Evolutionary conservation across 2,888 invertebrate genomes (phyloP).

Genomic region (Ischnus inquisitorius): DNA sequence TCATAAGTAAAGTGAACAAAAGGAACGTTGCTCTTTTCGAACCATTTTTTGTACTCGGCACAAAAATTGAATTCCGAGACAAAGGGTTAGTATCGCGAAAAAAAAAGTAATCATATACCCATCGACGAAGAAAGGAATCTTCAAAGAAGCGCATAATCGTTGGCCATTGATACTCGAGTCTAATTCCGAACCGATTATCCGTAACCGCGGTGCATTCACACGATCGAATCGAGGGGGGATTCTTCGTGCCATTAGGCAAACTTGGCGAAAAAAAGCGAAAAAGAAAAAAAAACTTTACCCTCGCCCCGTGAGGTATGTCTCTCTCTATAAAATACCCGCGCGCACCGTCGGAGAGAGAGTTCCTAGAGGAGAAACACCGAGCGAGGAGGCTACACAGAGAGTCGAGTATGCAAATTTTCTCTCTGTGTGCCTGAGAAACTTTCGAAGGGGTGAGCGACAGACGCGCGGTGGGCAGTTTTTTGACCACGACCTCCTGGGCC

Average conservation of each 20-base stretch:
- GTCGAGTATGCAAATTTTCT: slow-evolving; percentile 73
- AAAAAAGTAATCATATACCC: not conserved
- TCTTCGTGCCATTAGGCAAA: slow-evolving; percentile 52
- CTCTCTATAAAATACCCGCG: slow-evolving; percentile 13
- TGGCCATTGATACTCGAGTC: slow-evolving; percentile 29
- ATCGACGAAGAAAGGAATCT: slow-evolving; percentile 4
- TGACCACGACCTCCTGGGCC: slow-evolving; percentile 77
- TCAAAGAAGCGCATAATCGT: slow-evolving; percentile 2
- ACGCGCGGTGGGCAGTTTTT: slow-evolving; percentile 75
- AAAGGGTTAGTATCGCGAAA: not conserved
- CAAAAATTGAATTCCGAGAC: not conserved
- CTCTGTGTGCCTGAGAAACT: slow-evolving; percentile 72
- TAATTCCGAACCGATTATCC: slow-evolving; percentile 57
- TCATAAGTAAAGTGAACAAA: no score
- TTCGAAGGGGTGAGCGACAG: slow-evolving; percentile 68
- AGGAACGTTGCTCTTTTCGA: not conserved
- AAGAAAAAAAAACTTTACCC: slow-evolving; percentile 59
- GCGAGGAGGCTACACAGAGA: slow-evolving; percentile 52
- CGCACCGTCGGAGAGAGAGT: slow-evolving; percentile 29
- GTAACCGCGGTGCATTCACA: slow-evolving; percentile 66
- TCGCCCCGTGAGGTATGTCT: slow-evolving; percentile 5
- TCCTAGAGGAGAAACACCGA: slow-evolving; percentile 42
- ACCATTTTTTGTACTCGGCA: not conserved
- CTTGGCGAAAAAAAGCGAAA: slow-evolving; percentile 8
- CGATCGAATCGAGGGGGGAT: slow-evolving; percentile 52